Evolutionary conservation across 2,113 vertebrate species (phyloP), one percentile per base, ranked within the genome.

Genomic region (Alexandromys fortis): DNA sequence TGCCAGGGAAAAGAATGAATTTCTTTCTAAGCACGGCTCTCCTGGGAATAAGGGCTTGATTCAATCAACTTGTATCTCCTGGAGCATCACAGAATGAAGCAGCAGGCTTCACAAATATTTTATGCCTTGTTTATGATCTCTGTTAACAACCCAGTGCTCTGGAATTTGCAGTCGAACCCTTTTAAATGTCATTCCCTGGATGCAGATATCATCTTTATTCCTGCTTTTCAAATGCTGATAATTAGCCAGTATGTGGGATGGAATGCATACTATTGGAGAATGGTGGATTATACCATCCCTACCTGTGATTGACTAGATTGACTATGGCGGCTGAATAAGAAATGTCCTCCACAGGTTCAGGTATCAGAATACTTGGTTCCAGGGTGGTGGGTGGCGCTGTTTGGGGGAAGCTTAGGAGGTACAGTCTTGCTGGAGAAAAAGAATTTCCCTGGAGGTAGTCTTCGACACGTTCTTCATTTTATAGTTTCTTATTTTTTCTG

Each of bases 11-110:
- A 97, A 65, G 52, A 88, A 63, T 24, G 38, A 13, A 67, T 79
- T 96, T 92, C 21, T 97, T 24, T 87, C 65, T 55, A 17, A 78
- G 77, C 17, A 35, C 24, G 19, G 82, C n/a, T 92, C 38, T 86
- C 33, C 21, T 68, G 72, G 89, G 49, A 49, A 4, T 21, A 90
- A 93, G n/a, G 8, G 11, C 49, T 28, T 61, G 42, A 8, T 13
- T 81, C 67, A 55, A 35, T 67, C 33, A 90, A 30, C 7, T 28
- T 75, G 30, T 92, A 95, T 89, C 42, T 67, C 55, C 5, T 65
- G 55, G 2, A 83, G 10, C 12, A n/a, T 75, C 10, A 90, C 14
- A 42, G 22, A 16, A 12, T 73, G 35, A 93, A 61, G 12, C 78
- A 33, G 21, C 14, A 77, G 35, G 63, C 11, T 3, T 78, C 67